A percentile compares a stretch with the other conserved stretches of the same genome.
Evolutionary conservation across 2,113 vertebrate genomes (phyloP).

Genomic region (Cromileptes altivelis): DNA sequence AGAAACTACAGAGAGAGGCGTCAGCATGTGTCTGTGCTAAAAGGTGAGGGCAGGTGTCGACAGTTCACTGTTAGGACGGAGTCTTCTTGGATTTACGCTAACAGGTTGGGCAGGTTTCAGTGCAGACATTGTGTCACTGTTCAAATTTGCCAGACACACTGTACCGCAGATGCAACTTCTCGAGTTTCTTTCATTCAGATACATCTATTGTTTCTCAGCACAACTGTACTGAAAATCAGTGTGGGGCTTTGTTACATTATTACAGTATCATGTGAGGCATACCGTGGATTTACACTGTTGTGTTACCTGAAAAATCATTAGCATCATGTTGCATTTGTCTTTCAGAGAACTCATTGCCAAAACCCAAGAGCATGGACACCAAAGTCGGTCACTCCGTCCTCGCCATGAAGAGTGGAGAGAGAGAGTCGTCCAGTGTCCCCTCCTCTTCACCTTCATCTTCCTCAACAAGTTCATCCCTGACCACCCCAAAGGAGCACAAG

Average conservation of each 20-base stretch:
- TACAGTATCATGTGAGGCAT: constrained; percentile 25
- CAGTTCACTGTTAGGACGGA: constrained; percentile 15
- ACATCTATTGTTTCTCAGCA: constrained; percentile 48
- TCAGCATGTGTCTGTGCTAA: constrained; percentile 97
- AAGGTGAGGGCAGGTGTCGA: constrained; percentile 87
- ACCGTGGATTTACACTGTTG: background rate
- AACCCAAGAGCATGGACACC: constrained; percentile 70
- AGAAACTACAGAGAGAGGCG: constrained; percentile 93
- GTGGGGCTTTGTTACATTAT: constrained; percentile 36
- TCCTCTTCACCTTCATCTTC: constrained; percentile 80
- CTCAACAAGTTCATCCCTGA: constrained; percentile 75
- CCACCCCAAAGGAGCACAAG: constrained; percentile 78
- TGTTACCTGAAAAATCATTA: constrained; percentile 29
- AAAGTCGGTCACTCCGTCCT: constrained; percentile 72
- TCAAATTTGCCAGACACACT: constrained; percentile 38
- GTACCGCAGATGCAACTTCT: constrained; percentile 35
- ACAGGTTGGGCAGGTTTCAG: constrained; percentile 68
- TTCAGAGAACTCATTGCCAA: constrained; percentile 84
- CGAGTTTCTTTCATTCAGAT: constrained; percentile 63
- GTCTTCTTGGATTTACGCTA: constrained; percentile 20
- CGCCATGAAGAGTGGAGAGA: constrained; percentile 74
- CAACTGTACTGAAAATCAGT: constrained; percentile 2
- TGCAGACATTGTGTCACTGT: constrained; percentile 64
- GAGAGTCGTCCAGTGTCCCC: constrained; percentile 69
- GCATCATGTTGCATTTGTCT: constrained; percentile 67